Evolutionary conservation across 2,797 vertebrate species (phyloP).

Genomic region (Phylloscopus collybita): DNA sequence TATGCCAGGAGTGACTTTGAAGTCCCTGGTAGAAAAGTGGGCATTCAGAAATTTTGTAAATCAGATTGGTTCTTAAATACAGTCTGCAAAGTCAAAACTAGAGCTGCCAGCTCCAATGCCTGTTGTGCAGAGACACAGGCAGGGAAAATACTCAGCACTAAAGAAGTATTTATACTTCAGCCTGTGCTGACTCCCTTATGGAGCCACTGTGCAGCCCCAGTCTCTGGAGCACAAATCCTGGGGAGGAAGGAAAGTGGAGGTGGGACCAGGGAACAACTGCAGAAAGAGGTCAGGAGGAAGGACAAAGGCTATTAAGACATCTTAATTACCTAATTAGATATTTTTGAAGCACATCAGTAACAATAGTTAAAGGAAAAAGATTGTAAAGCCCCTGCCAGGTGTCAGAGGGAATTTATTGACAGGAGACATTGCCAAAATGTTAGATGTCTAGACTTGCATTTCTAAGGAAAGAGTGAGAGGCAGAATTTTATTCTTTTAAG

Average conservation of each 20-base stretch:
- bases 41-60: neutral
- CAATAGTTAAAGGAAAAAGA: neutral
- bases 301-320: neutral
- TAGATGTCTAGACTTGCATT: neutral
- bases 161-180: neutral
- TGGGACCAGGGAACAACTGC: neutral
- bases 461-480: neutral
- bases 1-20: neutral
- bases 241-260: neutral
- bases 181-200: neutral
- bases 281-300: neutral
- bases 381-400: neutral
- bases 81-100: neutral
- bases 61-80: neutral
- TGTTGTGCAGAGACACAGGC: neutral
- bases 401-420: neutral
- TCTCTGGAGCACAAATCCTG: neutral
- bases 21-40: fast-evolving
- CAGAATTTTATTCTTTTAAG: neutral
- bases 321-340: neutral
- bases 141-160: neutral
- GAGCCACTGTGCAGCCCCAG: neutral
- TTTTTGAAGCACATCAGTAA: neutral
- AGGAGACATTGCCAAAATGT: neutral
- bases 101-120: neutral